These are phyloP conservation scores for Nannospalax galili DNA, from an alignment of 2,113 vertebrate genomes.

Conservation along the genomic window DNA sequence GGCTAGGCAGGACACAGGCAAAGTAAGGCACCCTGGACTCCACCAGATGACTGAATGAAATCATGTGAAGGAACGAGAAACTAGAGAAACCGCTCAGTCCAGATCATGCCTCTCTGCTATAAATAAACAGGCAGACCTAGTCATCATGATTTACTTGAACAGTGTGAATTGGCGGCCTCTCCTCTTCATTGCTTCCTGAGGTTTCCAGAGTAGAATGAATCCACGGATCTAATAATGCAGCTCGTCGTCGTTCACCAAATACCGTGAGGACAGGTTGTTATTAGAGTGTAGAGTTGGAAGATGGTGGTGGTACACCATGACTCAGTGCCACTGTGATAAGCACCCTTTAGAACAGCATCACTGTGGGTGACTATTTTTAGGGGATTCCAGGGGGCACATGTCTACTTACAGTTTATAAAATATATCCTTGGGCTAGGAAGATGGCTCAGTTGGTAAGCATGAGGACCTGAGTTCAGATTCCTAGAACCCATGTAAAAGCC, in stretches of 20 bases:
- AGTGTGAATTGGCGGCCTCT: background rate
- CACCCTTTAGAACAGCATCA: background rate
- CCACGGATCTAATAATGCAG: background rate
- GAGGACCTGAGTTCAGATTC: background rate
- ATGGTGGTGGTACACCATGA: background rate
- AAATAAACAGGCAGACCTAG: background rate
- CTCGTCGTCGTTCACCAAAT: conserved; percentile 43
- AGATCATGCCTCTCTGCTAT: background rate
- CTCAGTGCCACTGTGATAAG: background rate
- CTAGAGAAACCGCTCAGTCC: background rate
- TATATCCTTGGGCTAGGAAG: background rate
- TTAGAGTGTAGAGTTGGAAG: background rate
- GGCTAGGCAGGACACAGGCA: too few relatives aligned
- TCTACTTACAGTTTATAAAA: conserved; percentile 16
- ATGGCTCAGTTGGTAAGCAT: background rate
- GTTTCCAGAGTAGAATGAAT: conserved; percentile 8
- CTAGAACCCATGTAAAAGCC: background rate
- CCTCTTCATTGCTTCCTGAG: conserved; percentile 18
- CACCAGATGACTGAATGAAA: background rate
- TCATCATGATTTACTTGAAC: background rate
- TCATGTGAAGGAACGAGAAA: background rate
- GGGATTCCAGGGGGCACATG: background rate
- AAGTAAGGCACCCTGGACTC: background rate
- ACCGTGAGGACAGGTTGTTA: conserved; percentile 13
- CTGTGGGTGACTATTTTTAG: background rate